phyloP scores from a whole-genome alignment of 2,797 vertebrate genomes.

The Channa striata region DNA sequence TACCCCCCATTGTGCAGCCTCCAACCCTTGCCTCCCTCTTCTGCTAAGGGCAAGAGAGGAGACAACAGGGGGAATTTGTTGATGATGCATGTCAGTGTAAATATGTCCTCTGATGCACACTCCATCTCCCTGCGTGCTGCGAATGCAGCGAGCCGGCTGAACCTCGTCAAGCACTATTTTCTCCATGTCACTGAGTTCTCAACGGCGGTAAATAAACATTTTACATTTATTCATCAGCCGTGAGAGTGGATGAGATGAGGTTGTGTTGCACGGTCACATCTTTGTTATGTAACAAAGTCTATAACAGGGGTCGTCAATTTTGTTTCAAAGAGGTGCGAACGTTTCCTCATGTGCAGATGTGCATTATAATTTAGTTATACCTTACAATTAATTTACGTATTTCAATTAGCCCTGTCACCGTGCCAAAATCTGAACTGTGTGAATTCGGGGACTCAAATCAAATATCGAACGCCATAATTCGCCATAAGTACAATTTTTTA shows the following conservation, averaged over 20 bases:
- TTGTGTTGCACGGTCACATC: slow-evolving; percentile 9
- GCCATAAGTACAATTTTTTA: no score
- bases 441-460: no score
- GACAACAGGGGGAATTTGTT: slow-evolving; percentile 49
- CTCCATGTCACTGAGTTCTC: slow-evolving; percentile 22
- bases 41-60: slow-evolving; percentile 24
- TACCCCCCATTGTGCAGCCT: slow-evolving; percentile 37
- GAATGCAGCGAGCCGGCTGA: slow-evolving; percentile 44
- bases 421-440: no score
- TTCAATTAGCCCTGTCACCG: no score
- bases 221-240: slow-evolving; percentile 36
- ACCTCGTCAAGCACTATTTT: slow-evolving; percentile 36
- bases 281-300: slow-evolving; percentile 2
- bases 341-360: no score
- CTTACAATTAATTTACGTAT: no score
- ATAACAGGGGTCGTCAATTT: no score
- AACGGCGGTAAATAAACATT: slow-evolving; percentile 43
- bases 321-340: no score
- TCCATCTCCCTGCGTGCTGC: slow-evolving; percentile 35
- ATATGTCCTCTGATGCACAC: slow-evolving; percentile 48
- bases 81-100: slow-evolving; percentile 58
- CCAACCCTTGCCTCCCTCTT: neutral
- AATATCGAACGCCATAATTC: no score
- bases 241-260: slow-evolving; percentile 28
- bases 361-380: no score